Evolutionary conservation across 2,888 invertebrate species (phyloP).

Genomic region (Leucoma salicis): DNA sequence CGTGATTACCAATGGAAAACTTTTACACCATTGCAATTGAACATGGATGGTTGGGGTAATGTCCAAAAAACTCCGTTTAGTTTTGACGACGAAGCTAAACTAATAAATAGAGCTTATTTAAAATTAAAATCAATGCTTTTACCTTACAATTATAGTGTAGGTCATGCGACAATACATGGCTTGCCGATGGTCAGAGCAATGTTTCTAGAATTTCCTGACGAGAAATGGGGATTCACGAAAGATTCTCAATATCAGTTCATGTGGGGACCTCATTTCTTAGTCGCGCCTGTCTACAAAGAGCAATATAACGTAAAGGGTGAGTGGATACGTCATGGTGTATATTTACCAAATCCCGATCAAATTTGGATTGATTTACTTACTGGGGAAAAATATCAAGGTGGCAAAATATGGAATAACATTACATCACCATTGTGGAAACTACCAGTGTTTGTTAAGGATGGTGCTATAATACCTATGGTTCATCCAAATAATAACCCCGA

Average conservation of each 20-base stretch:
- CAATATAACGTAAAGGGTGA: constrained; percentile 23
- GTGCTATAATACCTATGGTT: constrained; percentile 68
- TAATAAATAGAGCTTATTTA: constrained; percentile 67
- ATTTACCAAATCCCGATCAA: constrained; percentile 57
- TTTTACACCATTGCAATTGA: constrained; percentile 71
- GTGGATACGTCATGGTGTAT: constrained; percentile 57
- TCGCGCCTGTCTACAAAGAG: constrained; percentile 65
- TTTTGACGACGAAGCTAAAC: constrained; percentile 56
- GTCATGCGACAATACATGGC: constrained; percentile 54
- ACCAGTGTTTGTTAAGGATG: constrained; percentile 67
- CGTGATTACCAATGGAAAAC: constrained; percentile 75
- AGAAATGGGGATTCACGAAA: constrained; percentile 51
- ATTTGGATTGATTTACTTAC: constrained; percentile 70
- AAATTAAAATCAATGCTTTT: constrained; percentile 70
- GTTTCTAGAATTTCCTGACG: constrained; percentile 67
- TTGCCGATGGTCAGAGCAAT: constrained; percentile 72
- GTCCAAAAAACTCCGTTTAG: constrained; percentile 66
- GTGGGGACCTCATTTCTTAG: constrained; percentile 72
- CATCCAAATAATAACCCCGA: constrained; percentile 65
- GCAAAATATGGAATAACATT: constrained; percentile 62
- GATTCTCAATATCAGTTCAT: constrained; percentile 73
- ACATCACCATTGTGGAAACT: constrained; percentile 65
- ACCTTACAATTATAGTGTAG: constrained; percentile 71
- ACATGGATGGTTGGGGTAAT: constrained; percentile 75
- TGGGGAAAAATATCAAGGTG: constrained; percentile 67